Evolutionary conservation across 2,888 invertebrate genomes (phyloP), one percentile per base, ranked within the genome.

Genomic region (Operophtera brumata): DNA sequence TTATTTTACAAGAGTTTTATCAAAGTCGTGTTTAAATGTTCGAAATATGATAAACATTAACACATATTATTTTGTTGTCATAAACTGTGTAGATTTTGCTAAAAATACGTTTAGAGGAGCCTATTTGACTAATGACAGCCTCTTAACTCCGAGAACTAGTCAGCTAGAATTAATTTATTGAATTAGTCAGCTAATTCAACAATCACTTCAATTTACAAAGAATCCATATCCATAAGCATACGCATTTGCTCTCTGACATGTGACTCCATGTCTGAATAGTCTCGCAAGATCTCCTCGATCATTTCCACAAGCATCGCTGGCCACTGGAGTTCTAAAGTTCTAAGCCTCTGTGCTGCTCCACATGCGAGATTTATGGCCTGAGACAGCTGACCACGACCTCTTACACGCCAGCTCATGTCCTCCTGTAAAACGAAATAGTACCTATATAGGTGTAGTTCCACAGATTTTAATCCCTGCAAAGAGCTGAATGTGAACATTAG

Each of bases 241-340:
- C 89, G 87, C 81, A 93, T 90, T 78, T 92, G 91, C 56, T 91
- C 92, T 76, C 95, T 95, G 83, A 96, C 94, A 77, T 96, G 96
- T 52, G 91, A 85, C 74, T 96, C 94, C 90, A 96, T 92, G 66
- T 96, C 92, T n/a, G 94, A 92, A 75, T 95, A 96, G 80, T 96
- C 96, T 55, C 92, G 90, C 55, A 97, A 84, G 10, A 95, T 94
- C 65, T 95, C 94, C 69, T 94, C 93, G 61, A 96, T 93, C 80
- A 96, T 93, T 73, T 95, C 95, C 41, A 93, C 89, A 64, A 97
- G 89, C 70, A 96, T 92, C 47, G 90, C 91, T 11, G 95, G 94
- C 96, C 96, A 96, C 69, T 94, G 92, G 39, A 92, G 88, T 70
- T 96, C 95, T 54, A 97, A 86, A 54, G 93, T 87, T 62, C 94